Evolutionary conservation across 1,140 invertebrate genomes (phyloP), one percentile per base, ranked within the genome.

Genomic region (Batillaria attramentaria): DNA sequence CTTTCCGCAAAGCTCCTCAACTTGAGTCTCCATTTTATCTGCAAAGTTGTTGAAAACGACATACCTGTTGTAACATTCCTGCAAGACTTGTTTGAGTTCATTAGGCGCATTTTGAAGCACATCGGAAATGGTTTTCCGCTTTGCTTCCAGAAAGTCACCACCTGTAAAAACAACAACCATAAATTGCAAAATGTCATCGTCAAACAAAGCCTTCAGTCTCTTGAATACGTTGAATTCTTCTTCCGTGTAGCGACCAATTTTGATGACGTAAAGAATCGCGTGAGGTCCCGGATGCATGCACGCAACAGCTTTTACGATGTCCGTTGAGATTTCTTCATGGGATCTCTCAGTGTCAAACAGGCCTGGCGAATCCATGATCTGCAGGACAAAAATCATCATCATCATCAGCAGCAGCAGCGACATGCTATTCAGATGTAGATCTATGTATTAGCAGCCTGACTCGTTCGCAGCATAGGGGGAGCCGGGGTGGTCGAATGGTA

Each of bases 281-380:
- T 81, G 75, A 13, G 80, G 80, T 31, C 80, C 80, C 20, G 80
- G 80, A 54, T 69, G 39, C 8, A 70, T 78, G 39, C 77, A 66
- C 6, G 66, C 60, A 20, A 81, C 72, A 69, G 76, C 77, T 42
- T 66, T 66, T 24, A 74, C 20, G 28, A 81, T 78, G 24, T 78
- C 80, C 20, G 69, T 69, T 31, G 39, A 50, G 0, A 73, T 60
- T 3, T 50, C 41, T 35, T 70, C 76, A n/a, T 78, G 65, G 2
- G 60, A 28, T 33, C 62, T 68, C 20, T 54, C 43, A 2, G 75
- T 81, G 43, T 81, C 76, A 54, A 81, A 81, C 13, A 75, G 20
- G 2, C 80, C 80, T 41, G 72, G 77, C 3, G 72, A 79, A 35
- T 81, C 81, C 3, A 80, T 74, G 3, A 83, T 74, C 18, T 54